Conservation (phyloP, 2,888 invertebrate genomes). For the Anticlea derivata region DNA sequence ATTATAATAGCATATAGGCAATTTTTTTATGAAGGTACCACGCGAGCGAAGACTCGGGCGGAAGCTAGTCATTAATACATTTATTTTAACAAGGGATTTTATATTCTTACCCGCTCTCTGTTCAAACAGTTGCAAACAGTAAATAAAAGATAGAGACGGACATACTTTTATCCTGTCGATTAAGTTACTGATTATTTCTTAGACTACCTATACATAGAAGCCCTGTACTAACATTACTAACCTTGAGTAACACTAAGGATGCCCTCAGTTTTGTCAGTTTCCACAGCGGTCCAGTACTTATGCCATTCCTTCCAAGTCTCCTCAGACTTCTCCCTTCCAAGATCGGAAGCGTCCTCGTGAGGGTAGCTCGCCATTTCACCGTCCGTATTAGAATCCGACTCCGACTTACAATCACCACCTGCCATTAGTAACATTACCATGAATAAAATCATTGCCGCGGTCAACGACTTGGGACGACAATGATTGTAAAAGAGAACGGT, state of each 20-base stretch:
- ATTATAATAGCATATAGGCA: too few relatives aligned
- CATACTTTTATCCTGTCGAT: too few relatives aligned
- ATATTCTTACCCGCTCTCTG: too few relatives aligned
- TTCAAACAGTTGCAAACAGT: too few relatives aligned
- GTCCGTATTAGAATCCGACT: constrained; percentile 63
- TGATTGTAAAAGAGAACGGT: neutral
- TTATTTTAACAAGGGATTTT: too few relatives aligned
- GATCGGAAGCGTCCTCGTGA: constrained; percentile 59
- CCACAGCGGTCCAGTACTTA: constrained; percentile 60
- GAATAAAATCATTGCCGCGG: constrained; percentile 8
- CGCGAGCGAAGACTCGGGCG: too few relatives aligned
- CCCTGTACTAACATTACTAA: too few relatives aligned
- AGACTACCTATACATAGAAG: too few relatives aligned
- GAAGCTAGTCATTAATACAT: too few relatives aligned
- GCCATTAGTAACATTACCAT: constrained; percentile 3
- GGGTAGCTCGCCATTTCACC: constrained; percentile 59
- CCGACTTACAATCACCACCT: constrained; percentile 62
- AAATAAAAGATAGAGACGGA: too few relatives aligned
- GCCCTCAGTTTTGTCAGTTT: constrained; percentile 48
- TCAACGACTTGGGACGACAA: neutral
- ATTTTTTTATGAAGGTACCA: too few relatives aligned
- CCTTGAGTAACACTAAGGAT: constrained; percentile 61
- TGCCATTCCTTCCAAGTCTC: constrained; percentile 67
- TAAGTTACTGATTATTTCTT: too few relatives aligned
- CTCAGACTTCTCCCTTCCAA: constrained; percentile 67